Conservation (phyloP, 2,113 vertebrate species). For the Corythoichthys haematopterus region DNA sequence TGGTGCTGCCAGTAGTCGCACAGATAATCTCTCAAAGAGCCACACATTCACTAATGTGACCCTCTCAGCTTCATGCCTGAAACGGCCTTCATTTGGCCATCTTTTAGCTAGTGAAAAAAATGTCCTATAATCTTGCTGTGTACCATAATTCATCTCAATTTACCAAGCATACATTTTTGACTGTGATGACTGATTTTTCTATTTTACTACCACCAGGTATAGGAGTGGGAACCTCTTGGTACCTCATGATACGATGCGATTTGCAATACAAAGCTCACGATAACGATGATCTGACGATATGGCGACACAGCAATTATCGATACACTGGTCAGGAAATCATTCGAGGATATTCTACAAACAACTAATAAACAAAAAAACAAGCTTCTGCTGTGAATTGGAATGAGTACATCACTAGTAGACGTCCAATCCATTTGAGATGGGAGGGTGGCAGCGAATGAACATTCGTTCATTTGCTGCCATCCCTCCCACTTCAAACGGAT, state of each 20-base stretch:
- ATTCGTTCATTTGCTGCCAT: neutral
- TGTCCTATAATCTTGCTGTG: constrained; percentile 3
- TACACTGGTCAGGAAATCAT: no score
- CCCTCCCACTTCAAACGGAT: constrained; percentile 15
- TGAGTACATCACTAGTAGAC: no score
- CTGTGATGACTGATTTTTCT: neutral
- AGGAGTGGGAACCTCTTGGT: no score
- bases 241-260: no score
- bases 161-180: neutral
- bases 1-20: constrained; percentile 16
- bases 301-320: no score
- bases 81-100: neutral
- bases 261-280: no score
- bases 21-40: constrained; percentile 24
- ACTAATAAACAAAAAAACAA: no score
- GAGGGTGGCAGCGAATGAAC: no score
- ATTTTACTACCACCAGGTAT: neutral
- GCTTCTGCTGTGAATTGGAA: no score
- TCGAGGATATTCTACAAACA: no score
- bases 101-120: neutral
- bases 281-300: no score
- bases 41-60: constrained; percentile 27
- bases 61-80: neutral
- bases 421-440: no score
- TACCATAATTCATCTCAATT: constrained; percentile 9